Conservation (phyloP, 2,797 vertebrate genomes). For the Paguma larvata region DNA sequence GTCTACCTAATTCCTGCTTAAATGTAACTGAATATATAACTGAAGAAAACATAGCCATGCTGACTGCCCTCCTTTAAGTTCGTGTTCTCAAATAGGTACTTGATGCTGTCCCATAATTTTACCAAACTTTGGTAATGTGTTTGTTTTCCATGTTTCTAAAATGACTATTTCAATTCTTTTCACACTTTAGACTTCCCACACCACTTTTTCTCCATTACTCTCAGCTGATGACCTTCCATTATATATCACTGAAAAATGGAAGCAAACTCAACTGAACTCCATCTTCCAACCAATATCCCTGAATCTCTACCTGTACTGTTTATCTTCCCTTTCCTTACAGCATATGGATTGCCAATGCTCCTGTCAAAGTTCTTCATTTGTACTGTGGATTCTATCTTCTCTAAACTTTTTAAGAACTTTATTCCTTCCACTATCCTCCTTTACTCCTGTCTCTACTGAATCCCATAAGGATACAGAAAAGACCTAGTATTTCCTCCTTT, state of each 20-base stretch:
- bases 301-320: background rate
- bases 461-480: background rate
- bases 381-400: background rate
- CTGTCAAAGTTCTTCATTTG: background rate
- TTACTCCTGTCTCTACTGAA: background rate
- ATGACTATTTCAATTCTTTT: background rate
- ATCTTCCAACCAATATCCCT: background rate
- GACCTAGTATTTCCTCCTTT: background rate
- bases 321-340: background rate
- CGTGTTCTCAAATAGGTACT: background rate
- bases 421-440: background rate
- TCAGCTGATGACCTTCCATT: background rate
- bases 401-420: background rate
- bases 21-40: background rate
- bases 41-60: background rate
- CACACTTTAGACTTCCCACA: background rate
- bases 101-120: background rate
- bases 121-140: background rate
- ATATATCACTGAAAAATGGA: background rate
- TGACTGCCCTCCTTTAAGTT: background rate
- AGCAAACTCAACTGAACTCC: background rate
- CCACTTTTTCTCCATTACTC: background rate
- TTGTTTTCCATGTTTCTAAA: background rate
- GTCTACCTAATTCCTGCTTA: background rate
- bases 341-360: background rate